These are phyloP conservation scores for Drosophila fungiperda DNA, from an alignment of 2,888 invertebrate genomes.

Conservation along the genomic window DNA sequence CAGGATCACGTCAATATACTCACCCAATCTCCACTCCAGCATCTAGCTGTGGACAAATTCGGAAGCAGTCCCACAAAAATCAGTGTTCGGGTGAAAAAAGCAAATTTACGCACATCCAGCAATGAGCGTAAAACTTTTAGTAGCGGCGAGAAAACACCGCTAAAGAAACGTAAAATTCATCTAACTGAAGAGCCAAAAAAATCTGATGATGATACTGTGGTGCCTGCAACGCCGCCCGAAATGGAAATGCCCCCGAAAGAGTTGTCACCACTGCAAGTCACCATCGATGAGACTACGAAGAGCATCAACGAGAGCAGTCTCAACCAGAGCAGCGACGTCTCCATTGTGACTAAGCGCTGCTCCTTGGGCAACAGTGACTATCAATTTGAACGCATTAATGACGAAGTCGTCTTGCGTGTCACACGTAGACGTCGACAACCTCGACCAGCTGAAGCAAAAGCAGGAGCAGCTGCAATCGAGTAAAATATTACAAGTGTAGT, in stretches of 20 bases:
- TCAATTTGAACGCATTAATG: conserved; percentile 78
- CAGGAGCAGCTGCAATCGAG: not conserved
- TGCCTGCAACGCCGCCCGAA: conserved; percentile 22
- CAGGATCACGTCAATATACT: conserved; percentile 45
- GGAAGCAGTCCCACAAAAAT: conserved; percentile 12
- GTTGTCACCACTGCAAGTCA: conserved; percentile 29
- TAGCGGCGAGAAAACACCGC: conserved; percentile 23
- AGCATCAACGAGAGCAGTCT: conserved; percentile 12
- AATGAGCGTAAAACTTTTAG: conserved; percentile 2
- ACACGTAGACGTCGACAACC: conserved; percentile 51
- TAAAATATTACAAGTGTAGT: not conserved
- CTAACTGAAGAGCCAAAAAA: not conserved
- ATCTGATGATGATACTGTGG: not conserved
- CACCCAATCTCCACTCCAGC: conserved; percentile 41
- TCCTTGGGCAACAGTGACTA: conserved; percentile 80
- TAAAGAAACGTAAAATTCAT: conserved; percentile 47
- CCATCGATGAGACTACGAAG: conserved; percentile 64
- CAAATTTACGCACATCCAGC: not conserved
- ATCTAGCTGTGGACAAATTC: not conserved
- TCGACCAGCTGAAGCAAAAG: not conserved
- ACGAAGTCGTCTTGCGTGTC: conserved; percentile 79
- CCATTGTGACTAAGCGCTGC: conserved; percentile 67
- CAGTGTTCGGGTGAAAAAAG: conserved; percentile 7
- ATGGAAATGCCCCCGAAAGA: not conserved
- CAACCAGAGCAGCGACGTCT: conserved; percentile 23